Conservation (phyloP, 2,113 vertebrate genomes). For the Malurus melanocephalus region DNA sequence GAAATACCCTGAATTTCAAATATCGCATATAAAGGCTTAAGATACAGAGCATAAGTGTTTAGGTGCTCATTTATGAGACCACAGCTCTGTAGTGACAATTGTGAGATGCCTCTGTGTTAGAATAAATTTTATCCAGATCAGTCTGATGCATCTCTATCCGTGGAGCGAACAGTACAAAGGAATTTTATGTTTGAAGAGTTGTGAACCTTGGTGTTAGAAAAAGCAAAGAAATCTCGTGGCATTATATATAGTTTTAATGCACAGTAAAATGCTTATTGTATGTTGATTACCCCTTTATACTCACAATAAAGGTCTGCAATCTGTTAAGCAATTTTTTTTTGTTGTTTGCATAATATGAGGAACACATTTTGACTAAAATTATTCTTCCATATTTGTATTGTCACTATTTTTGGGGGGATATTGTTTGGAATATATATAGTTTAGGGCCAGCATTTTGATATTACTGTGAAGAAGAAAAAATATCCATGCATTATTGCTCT, state of each 20-base stretch:
- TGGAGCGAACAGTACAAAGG: slow-evolving; percentile 7
- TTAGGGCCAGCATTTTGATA: neutral
- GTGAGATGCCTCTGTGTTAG: neutral
- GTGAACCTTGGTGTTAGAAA: slow-evolving; percentile 47
- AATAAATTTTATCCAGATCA: slow-evolving; percentile 3
- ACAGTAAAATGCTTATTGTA: slow-evolving; percentile 61
- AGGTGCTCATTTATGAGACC: slow-evolving; percentile 17
- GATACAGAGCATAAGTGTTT: neutral
- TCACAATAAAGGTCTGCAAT: slow-evolving; percentile 69
- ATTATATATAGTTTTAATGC: slow-evolving; percentile 65
- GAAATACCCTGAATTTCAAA: slow-evolving; percentile 16
- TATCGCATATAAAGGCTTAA: neutral
- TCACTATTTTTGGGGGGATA: neutral
- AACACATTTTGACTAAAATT: slow-evolving; percentile 46
- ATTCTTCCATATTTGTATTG: slow-evolving; percentile 34
- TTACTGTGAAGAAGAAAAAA: neutral
- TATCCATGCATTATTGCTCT: neutral
- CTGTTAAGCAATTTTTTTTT: slow-evolving; percentile 53
- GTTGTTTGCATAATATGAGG: slow-evolving; percentile 24
- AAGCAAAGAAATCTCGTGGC: slow-evolving; percentile 53
- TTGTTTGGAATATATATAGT: neutral
- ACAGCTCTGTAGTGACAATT: neutral
- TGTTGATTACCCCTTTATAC: slow-evolving; percentile 61
- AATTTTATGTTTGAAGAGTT: slow-evolving; percentile 43
- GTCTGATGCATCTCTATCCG: neutral